phyloP scores from a whole-genome alignment of 2,888 invertebrate species.

The Hecatera dysodea region DNA sequence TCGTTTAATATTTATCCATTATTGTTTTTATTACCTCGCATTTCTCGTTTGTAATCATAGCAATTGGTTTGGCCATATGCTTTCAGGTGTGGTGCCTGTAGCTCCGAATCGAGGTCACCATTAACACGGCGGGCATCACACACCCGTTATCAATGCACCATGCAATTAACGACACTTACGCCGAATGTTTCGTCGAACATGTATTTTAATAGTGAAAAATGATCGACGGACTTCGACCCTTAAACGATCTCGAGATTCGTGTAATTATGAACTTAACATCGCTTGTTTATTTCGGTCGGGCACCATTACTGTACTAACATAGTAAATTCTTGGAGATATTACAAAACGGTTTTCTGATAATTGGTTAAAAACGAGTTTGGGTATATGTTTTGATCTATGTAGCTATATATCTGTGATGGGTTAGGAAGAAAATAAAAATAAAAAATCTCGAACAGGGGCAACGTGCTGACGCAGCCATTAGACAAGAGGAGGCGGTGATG shows the following conservation, averaged over 20 bases:
- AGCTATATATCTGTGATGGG: constrained; percentile 47
- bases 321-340: constrained; percentile 72
- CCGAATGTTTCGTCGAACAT: constrained; percentile 75
- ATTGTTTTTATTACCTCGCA: constrained; percentile 56
- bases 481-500: constrained; percentile 72
- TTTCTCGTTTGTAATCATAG: constrained; percentile 53
- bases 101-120: constrained; percentile 62
- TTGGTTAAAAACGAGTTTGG: constrained; percentile 61
- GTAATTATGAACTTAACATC: constrained; percentile 82
- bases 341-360: constrained; percentile 75
- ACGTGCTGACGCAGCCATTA: constrained; percentile 77
- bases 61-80: constrained; percentile 53
- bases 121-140: constrained; percentile 72
- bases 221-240: constrained; percentile 74
- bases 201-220: constrained; percentile 84
- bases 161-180: constrained; percentile 79
- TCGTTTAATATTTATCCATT: constrained; percentile 50
- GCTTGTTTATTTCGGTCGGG: constrained; percentile 78
- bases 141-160: constrained; percentile 79
- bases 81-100: constrained; percentile 53
- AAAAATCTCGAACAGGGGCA: constrained; percentile 66
- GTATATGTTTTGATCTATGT: constrained; percentile 47
- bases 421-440: constrained; percentile 61
- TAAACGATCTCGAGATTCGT: constrained; percentile 79
- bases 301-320: constrained; percentile 70